phyloP scores from a whole-genome alignment of 2,797 vertebrate species.

The Falco peregrinus region DNA sequence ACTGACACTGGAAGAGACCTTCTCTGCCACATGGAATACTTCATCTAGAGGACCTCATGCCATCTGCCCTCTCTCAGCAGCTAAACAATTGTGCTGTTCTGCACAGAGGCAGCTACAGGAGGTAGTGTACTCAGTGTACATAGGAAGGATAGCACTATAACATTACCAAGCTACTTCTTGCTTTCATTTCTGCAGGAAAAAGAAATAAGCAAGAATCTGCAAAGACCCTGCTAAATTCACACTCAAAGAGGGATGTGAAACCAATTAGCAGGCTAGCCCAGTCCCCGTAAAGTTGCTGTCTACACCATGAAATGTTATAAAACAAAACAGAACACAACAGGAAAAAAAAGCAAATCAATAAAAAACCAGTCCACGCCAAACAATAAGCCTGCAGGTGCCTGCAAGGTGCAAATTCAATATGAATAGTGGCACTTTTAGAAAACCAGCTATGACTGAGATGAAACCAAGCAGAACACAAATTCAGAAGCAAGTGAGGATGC shows the following conservation, averaged over 20 bases:
- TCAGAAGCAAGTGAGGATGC: conserved; percentile 38
- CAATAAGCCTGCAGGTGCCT: conserved; percentile 58
- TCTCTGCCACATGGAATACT: not conserved
- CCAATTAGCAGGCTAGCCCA: conserved; percentile 35
- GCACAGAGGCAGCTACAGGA: not conserved
- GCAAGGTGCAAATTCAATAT: conserved; percentile 62
- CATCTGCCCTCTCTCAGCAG: not conserved
- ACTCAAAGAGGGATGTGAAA: conserved; percentile 27
- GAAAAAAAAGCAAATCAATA: conserved; percentile 26
- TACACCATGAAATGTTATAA: conserved; percentile 44
- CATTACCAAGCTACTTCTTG: not conserved
- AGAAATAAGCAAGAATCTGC: conserved; percentile 17
- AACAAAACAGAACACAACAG: conserved; percentile 41
- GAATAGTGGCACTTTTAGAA: conserved; percentile 39
- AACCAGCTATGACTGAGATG: conserved; percentile 25
- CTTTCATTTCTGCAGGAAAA: conserved; percentile 28
- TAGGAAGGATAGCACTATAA: not conserved
- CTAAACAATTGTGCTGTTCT: not conserved
- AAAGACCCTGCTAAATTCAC: conserved; percentile 21
- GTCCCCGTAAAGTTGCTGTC: conserved; percentile 9
- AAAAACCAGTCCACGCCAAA: conserved; percentile 15
- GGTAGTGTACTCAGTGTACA: no score
- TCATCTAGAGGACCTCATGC: not conserved
- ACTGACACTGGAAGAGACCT: not conserved
- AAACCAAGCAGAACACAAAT: conserved; percentile 44